Base-by-base conservation (phyloP, 2,113 vertebrate species). In the Salminus brasiliensis region DNA sequence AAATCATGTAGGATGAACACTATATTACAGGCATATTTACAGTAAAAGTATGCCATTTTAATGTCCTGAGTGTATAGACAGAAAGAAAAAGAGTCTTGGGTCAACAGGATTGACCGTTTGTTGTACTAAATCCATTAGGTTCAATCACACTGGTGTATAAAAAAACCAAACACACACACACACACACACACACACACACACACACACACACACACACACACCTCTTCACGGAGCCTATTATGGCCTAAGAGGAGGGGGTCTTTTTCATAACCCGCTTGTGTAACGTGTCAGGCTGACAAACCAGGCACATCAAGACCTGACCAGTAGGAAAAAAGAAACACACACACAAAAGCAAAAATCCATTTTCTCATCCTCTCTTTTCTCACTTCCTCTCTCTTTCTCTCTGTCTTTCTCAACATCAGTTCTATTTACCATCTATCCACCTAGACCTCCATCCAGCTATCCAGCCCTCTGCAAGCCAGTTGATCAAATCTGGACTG, bases 241-340 rank as follows among this genome's bases (percentile, higher is more conserved):
- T 41, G 52, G 23, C 23, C 23, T 41, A 8, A 30, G 36, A 41
- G 39, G 49, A 10, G 18, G 60, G 43, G 47, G 59, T 62, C 30
- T 72, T 60, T 79, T 63, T 72, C 69, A 65, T 72, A 79, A 71
- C 53, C 16, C 16, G 41, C 55, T 62, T 72, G 39, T 34, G 29
- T 70, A 71, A 66, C 12, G 34, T 55, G 60, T 80, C 59, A 80
- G 55, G 15, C 43, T 80, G 78, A 80, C 77, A 73, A 18, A 79
- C 34, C 27, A 21, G 10, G 63, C 39, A 21, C 68, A 70, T 30
- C 13, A 52, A 25, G 43, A 69, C 41, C 45, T 15, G 5, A 21
- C 59, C 57, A 30, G 57, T 4, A 30, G 27, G 11, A 30, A 30
- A 27, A 60, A 29, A 25, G 15, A 68, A 78, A 60, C 30, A 52